A percentile compares a stretch with the other conserved stretches of the same genome.
Evolutionary conservation across 1,140 invertebrate species (phyloP).

Genomic region (Ceratina calcarata): DNA sequence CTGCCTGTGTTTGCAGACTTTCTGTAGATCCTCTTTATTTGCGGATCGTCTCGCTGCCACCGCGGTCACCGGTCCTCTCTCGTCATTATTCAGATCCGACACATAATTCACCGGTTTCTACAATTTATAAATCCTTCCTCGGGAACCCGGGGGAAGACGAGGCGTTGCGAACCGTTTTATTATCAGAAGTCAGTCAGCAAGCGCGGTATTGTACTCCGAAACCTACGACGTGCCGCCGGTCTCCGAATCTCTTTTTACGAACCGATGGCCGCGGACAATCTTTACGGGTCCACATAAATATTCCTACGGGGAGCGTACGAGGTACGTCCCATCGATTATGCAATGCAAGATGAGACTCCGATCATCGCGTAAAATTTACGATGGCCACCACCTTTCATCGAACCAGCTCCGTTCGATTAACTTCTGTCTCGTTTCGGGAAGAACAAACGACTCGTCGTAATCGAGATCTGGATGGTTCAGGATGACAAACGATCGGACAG

Average conservation of each 20-base stretch:
- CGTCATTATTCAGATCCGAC: background rate
- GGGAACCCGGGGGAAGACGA: too few species aligned
- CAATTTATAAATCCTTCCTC: background rate
- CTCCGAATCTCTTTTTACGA: background rate
- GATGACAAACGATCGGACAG: too few species aligned
- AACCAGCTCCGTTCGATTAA: background rate
- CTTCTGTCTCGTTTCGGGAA: background rate
- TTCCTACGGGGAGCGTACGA: background rate
- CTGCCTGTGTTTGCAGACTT: constrained; percentile 38
- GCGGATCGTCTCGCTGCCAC: constrained; percentile 37
- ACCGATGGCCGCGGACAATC: background rate
- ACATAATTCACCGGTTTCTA: constrained; percentile 20
- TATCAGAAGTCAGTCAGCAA: too few species aligned
- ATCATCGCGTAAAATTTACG: constrained; percentile 5
- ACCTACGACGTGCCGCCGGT: too few species aligned
- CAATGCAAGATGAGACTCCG: background rate
- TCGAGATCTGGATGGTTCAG: background rate
- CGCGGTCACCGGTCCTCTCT: background rate
- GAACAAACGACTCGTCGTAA: constrained; percentile 22
- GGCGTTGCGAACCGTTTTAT: background rate
- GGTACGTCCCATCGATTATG: constrained; percentile 1
- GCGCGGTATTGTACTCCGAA: background rate
- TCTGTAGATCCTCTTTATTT: constrained; percentile 36
- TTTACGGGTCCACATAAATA: background rate
- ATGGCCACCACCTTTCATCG: constrained; percentile 9